Evolutionary conservation across 2,888 invertebrate species (phyloP), one percentile per base, ranked within the genome.

Genomic region (Vannuccia rotundouncinata): DNA sequence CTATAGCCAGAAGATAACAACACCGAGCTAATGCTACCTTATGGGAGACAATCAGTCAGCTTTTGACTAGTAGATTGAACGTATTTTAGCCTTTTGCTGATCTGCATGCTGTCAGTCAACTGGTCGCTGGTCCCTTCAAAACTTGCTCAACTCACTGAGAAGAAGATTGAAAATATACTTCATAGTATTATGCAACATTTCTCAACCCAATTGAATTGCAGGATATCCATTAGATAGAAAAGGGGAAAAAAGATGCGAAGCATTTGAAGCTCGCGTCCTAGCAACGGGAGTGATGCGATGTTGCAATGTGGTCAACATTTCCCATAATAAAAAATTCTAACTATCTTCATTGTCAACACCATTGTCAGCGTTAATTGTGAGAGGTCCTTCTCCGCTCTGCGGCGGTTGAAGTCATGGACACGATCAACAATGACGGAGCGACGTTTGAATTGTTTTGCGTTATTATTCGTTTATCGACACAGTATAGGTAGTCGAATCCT

Each of bases 1-100:
- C 66, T 66, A n/a, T n/a, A 66, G 66, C 66, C 66, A 27, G 66
- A 66, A 66, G 66, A 66, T 27, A 66, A 66, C 66, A 66, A n/a
- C n/a, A n/a, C n/a, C n/a, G n/a, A n/a, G 66, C 66, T 66, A 66
- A 66, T 66, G 66, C 66, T 66, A 22, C 66, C 66, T 66, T 27
- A 22, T n/a, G n/a, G 66, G 66, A 66, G 66, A n/a, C n/a, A n/a
- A n/a, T n/a, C n/a, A n/a, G n/a, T n/a, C n/a, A n/a, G n/a, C n/a
- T n/a, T n/a, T n/a, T n/a, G n/a, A n/a, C n/a, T n/a, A n/a, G n/a
- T n/a, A n/a, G n/a, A n/a, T n/a, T n/a, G n/a, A n/a, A n/a, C n/a
- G n/a, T n/a, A n/a, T n/a, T n/a, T n/a, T n/a, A n/a, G n/a, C 66
- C 66, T 66, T 66, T 66, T 66, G 66, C 66, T 66, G 66, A 66